These are phyloP conservation scores for Drosophila pseudotalamancana DNA, from an alignment of 2,888 invertebrate species.

Conservation along the genomic window DNA sequence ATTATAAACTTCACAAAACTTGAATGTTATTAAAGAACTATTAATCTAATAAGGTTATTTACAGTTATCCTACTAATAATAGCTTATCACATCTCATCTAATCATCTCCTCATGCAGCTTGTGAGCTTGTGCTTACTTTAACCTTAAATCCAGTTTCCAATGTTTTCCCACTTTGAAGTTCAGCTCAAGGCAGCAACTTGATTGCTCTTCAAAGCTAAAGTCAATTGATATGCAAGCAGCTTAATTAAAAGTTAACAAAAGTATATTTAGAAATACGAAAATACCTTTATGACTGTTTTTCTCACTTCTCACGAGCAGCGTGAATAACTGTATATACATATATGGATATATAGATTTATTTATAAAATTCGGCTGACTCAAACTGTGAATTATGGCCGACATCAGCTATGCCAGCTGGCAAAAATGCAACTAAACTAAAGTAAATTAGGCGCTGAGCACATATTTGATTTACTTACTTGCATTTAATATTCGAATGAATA, in stretches of 20 bases:
- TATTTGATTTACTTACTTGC: conserved; percentile 72
- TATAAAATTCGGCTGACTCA: conserved; percentile 3
- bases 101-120: too few species aligned
- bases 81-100: too few species aligned
- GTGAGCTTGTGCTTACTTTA: too few species aligned
- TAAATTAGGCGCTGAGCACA: conserved; percentile 64
- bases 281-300: neutral
- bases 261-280: neutral
- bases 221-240: neutral
- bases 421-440: conserved; percentile 65
- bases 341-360: neutral
- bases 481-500: conserved; percentile 60
- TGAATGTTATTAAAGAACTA: too few species aligned
- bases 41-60: too few species aligned
- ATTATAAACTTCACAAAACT: too few species aligned
- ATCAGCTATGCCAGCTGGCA: conserved; percentile 50
- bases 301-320: neutral
- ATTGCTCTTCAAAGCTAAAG: neutral
- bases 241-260: conserved; percentile 1
- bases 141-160: neutral
- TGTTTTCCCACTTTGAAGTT: neutral
- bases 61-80: too few species aligned
- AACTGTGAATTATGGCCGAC: neutral
- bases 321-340: neutral
- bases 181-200: neutral